phyloP scores from a whole-genome alignment of 2,888 invertebrate species.

The Carabus problematicus region DNA sequence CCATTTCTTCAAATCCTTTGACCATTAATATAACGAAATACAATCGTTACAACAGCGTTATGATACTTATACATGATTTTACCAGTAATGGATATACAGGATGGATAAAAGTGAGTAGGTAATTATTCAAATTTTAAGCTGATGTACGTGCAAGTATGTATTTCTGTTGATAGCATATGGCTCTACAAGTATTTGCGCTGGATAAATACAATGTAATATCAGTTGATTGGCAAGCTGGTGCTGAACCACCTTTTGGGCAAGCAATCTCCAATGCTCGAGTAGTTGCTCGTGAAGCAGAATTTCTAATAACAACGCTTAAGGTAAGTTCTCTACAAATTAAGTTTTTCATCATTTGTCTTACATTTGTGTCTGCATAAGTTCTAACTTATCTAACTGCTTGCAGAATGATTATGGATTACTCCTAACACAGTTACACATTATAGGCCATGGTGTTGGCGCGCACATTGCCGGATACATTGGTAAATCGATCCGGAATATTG shows the following conservation, averaged over 20 bases:
- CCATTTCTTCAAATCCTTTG: constrained; percentile 46
- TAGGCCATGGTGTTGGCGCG: constrained; percentile 63
- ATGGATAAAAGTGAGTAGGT: constrained; percentile 58
- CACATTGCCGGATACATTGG: constrained; percentile 64
- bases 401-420: constrained; percentile 34
- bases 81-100: constrained; percentile 59
- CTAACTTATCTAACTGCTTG: neutral
- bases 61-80: constrained; percentile 59
- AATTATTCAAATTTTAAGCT: neutral
- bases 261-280: constrained; percentile 66
- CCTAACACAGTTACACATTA: constrained; percentile 57
- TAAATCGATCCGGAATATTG: constrained; percentile 51
- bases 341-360: neutral
- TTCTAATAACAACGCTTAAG: constrained; percentile 57
- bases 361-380: no score
- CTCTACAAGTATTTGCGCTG: constrained; percentile 44
- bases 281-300: constrained; percentile 62
- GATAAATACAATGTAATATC: constrained; percentile 58
- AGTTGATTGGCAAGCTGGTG: constrained; percentile 64
- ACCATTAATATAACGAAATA: constrained; percentile 52
- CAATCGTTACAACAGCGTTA: constrained; percentile 48
- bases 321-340: constrained; percentile 48
- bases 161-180: constrained; percentile 47
- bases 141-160: neutral
- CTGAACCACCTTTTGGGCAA: constrained; percentile 63